Evolutionary conservation across 2,888 invertebrate species (phyloP).

Genomic region (Mesorhabditis spiculigera): DNA sequence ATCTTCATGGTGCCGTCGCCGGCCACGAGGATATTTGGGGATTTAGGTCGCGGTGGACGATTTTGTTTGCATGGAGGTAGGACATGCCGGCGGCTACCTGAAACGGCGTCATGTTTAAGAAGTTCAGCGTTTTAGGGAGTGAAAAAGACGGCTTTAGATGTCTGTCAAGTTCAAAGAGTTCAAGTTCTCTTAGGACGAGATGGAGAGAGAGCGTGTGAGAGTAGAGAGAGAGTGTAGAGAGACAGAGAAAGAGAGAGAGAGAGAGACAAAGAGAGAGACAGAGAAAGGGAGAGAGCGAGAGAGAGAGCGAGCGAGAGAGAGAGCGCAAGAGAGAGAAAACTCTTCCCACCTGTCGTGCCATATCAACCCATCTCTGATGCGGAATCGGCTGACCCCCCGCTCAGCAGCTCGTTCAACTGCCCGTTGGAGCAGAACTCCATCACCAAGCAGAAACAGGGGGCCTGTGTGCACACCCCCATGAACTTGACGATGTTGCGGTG

Average conservation of each 20-base stretch:
- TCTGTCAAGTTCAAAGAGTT: not conserved
- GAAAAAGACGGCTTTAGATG: not conserved
- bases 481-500: slow-evolving; percentile 92
- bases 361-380: not conserved
- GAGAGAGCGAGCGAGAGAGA: too few relatives aligned
- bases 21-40: slow-evolving; percentile 74
- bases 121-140: slow-evolving; percentile 44
- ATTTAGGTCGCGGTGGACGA: slow-evolving; percentile 95
- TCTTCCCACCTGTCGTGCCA: not conserved
- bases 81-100: slow-evolving; percentile 95
- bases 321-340: not conserved
- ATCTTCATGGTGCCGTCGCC: slow-evolving; percentile 74
- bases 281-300: too few relatives aligned
- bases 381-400: not conserved
- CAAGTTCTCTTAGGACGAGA: too few relatives aligned
- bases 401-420: slow-evolving; percentile 76
- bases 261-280: not conserved
- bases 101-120: slow-evolving; percentile 68
- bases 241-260: too few relatives aligned
- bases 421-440: slow-evolving; percentile 98
- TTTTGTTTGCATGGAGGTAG: slow-evolving; percentile 89
- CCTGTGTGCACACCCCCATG: slow-evolving; percentile 74
- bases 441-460: slow-evolving; percentile 87
- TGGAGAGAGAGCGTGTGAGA: not conserved
- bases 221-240: too few relatives aligned